These are phyloP conservation scores for Siniperca scherzeri DNA, from an alignment of 2,797 vertebrate genomes.

Conservation along the genomic window DNA sequence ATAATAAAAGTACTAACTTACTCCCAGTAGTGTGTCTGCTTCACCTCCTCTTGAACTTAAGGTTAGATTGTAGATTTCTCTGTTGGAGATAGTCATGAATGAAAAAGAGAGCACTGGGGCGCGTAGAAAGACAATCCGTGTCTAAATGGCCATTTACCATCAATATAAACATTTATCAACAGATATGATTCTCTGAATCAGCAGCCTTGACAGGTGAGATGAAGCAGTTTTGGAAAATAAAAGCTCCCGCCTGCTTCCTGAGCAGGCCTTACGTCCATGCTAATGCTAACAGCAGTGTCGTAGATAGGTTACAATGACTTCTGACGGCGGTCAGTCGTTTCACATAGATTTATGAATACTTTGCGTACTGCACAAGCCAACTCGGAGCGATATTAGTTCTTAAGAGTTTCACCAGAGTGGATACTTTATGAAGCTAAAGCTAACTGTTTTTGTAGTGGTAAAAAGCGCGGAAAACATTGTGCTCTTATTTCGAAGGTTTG, in stretches of 20 bases:
- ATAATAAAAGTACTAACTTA: constrained; percentile 30
- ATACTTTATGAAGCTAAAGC: not conserved
- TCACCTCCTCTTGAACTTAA: constrained; percentile 14
- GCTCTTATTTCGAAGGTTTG: constrained; percentile 89
- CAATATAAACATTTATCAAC: not conserved
- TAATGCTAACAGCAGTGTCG: constrained; percentile 65
- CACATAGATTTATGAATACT: accelerated
- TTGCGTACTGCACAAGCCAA: accelerated
- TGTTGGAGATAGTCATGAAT: not conserved
- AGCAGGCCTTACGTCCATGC: constrained; percentile 61
- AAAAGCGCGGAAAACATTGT: constrained; percentile 81
- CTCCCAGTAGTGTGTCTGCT: constrained; percentile 37
- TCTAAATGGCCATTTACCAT: too few species aligned
- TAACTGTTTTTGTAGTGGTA: constrained; percentile 35
- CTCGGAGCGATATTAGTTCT: accelerated
- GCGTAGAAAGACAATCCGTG: not conserved
- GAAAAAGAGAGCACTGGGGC: not conserved
- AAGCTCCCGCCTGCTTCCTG: constrained; percentile 83
- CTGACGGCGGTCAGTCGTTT: accelerated
- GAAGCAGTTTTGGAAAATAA: constrained; percentile 83
- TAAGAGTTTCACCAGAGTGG: accelerated
- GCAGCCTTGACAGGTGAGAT: constrained; percentile 55
- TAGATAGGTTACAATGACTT: constrained; percentile 12
- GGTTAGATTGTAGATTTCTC: not conserved
- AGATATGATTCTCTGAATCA: constrained; percentile 17